Evolutionary conservation across 1,140 invertebrate species (phyloP).

Genomic region (Drosophila pseudoananassae): DNA sequence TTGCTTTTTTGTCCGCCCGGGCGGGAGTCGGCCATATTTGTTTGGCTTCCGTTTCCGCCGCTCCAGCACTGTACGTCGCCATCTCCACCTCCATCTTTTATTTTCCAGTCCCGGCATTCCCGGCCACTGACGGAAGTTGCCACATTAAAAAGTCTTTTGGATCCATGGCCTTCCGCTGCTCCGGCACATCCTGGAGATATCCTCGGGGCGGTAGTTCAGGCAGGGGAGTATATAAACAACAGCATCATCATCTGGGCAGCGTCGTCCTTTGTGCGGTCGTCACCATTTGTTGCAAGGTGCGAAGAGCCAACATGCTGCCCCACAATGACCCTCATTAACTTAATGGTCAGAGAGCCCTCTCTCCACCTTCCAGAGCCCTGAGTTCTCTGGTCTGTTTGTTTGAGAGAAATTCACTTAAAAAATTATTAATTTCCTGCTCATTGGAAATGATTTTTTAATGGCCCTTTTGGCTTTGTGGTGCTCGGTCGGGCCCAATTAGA

Average conservation of each 20-base stretch:
- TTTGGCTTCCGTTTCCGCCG: conserved; percentile 75
- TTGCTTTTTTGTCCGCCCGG: conserved; percentile 41
- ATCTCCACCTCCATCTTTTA: conserved; percentile 31
- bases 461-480: conserved; percentile 32
- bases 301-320: conserved; percentile 66
- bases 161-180: conserved; percentile 21
- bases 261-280: not conserved
- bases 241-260: conserved; percentile 46
- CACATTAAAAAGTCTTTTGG: conserved; percentile 63
- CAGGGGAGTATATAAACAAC: conserved; percentile 43
- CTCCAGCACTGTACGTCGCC: conserved; percentile 19
- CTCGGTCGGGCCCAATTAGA: conserved; percentile 60
- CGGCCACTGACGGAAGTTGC: conserved; percentile 59
- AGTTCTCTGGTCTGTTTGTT: conserved; percentile 39
- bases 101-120: not conserved
- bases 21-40: conserved; percentile 70
- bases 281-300: conserved; percentile 61
- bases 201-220: conserved; percentile 30
- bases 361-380: not conserved
- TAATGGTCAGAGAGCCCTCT: conserved; percentile 55
- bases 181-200: conserved; percentile 12
- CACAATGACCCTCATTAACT: conserved; percentile 77
- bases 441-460: conserved; percentile 62
- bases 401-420: conserved; percentile 58
- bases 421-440: conserved; percentile 63